A percentile compares a stretch with the other conserved stretches of the same genome.
These are phyloP conservation scores for Melikaiella ostensackeni DNA, from an alignment of 2,888 invertebrate genomes.

Conservation along the genomic window DNA sequence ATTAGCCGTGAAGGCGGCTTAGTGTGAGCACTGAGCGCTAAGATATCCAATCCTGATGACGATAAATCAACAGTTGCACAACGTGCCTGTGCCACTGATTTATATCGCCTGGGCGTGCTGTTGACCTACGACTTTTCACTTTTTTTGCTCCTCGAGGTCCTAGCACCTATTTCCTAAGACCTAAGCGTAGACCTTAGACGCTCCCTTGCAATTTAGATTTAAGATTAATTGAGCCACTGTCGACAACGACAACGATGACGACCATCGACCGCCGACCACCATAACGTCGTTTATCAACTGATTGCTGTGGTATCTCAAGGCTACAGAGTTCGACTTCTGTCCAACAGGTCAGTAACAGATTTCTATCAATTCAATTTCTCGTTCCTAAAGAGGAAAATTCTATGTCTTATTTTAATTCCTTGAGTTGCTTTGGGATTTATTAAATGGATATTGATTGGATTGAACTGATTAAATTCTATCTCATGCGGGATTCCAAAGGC, in stretches of 20 bases:
- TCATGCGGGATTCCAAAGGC: not conserved
- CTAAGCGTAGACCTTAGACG: conserved; percentile 48
- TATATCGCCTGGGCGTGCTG: conserved; percentile 44
- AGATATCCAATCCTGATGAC: conserved; percentile 41
- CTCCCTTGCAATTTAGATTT: conserved; percentile 55
- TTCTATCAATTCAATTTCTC: conserved; percentile 1
- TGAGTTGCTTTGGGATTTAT: not conserved
- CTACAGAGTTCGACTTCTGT: conserved; percentile 50
- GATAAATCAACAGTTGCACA: conserved; percentile 54
- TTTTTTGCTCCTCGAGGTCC: conserved; percentile 33
- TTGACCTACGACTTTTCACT: conserved; percentile 34
- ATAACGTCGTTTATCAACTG: conserved; percentile 43
- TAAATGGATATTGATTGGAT: conserved; percentile 8
- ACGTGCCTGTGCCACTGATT: conserved; percentile 51
- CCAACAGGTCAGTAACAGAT: conserved; percentile 36
- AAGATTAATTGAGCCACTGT: conserved; percentile 53
- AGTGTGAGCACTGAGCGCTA: conserved; percentile 5
- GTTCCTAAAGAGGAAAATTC: not conserved
- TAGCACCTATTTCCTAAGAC: conserved; percentile 41
- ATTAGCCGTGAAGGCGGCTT: not conserved
- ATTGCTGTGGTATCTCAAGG: conserved; percentile 56
- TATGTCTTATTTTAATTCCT: not conserved
- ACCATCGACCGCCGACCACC: conserved; percentile 45
- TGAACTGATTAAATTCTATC: not conserved
- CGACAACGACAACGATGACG: conserved; percentile 50